phyloP scores from a whole-genome alignment of 2,888 invertebrate species.

The Xanthia icteritia region DNA sequence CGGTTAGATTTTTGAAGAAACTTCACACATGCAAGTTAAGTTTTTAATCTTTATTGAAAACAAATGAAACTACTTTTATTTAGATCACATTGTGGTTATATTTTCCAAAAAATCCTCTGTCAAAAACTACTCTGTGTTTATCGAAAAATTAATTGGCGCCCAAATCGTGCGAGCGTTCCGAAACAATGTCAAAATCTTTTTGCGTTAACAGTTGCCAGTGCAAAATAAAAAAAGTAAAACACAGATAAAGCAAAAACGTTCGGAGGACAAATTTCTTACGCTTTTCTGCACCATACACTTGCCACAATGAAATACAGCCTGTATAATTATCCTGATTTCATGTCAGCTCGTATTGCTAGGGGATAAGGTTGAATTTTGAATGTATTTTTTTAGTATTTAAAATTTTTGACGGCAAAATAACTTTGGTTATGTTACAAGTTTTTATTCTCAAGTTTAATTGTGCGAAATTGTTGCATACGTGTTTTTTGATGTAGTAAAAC shows the following conservation, averaged over 20 bases:
- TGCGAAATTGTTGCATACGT: conserved; percentile 86
- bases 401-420: conserved; percentile 44
- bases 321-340: background rate
- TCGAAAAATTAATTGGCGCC: conserved; percentile 85
- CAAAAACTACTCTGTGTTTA: conserved; percentile 70
- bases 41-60: background rate
- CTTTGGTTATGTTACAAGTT: conserved; percentile 74
- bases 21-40: no score
- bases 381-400: conserved; percentile 18
- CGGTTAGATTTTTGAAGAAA: no score
- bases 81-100: background rate
- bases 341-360: background rate
- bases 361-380: conserved; percentile 34
- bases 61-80: background rate
- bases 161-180: conserved; percentile 80
- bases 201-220: conserved; percentile 81
- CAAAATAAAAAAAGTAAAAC: conserved; percentile 73
- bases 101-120: conserved; percentile 20
- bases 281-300: conserved; percentile 79
- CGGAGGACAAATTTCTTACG: conserved; percentile 88
- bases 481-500: conserved; percentile 73
- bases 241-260: conserved; percentile 75
- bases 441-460: conserved; percentile 86
- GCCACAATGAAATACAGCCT: conserved; percentile 12
- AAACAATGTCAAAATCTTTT: conserved; percentile 88